Percentiles rank a stretch among this genome's conserved stretches.
Evolutionary conservation across 2,797 vertebrate species (phyloP).

Genomic region (Lindbergichthys nudifrons): DNA sequence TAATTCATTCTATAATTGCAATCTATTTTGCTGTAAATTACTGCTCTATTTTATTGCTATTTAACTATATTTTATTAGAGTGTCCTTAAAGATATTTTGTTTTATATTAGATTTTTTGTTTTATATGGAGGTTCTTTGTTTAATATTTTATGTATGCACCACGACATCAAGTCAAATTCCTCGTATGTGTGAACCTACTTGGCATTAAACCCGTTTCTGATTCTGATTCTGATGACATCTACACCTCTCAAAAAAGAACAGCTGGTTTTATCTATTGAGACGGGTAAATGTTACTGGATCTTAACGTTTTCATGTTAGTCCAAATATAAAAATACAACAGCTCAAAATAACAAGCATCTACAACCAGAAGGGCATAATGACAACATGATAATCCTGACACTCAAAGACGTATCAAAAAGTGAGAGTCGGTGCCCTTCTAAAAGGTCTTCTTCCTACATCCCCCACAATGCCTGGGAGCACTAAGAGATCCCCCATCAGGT

Average conservation of each 20-base stretch:
- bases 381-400: not conserved
- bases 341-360: not conserved
- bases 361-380: not conserved
- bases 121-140: no score
- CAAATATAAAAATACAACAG: not conserved
- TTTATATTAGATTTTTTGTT: no score
- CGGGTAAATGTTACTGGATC: not conserved
- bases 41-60: no score
- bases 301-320: not conserved
- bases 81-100: no score
- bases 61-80: no score
- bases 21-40: no score
- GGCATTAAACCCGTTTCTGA: no score
- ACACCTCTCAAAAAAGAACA: not conserved
- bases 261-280: not conserved
- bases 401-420: not conserved
- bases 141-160: no score
- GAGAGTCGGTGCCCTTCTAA: not conserved
- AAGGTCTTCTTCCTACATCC: conserved; percentile 7
- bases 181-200: no score
- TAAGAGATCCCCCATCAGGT: not conserved
- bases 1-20: no score
- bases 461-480: conserved; percentile 19
- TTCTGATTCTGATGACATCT: not conserved
- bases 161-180: no score